These are phyloP conservation scores for Manacus vitellinus DNA, from an alignment of 2,113 vertebrate genomes.

Conservation along the genomic window DNA sequence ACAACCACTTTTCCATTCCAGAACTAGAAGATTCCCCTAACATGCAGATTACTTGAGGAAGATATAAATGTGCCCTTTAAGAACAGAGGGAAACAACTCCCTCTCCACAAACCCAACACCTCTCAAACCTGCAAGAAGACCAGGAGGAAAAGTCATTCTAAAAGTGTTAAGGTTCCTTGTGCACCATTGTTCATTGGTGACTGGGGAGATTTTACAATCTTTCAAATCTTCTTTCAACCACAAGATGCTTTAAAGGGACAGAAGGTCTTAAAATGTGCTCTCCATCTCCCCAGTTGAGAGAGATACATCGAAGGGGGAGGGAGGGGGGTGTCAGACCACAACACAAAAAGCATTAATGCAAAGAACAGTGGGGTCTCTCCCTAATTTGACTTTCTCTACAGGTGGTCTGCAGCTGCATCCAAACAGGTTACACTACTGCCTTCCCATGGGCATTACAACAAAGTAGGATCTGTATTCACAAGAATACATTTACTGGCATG, in stretches of 20 bases:
- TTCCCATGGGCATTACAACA: conserved; percentile 81
- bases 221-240: conserved; percentile 78
- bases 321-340: conserved; percentile 78
- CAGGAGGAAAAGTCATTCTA: conserved; percentile 54
- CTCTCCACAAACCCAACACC: not conserved
- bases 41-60: conserved; percentile 4
- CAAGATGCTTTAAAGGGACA: conserved; percentile 79
- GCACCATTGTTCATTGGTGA: conserved; percentile 53
- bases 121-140: conserved; percentile 56
- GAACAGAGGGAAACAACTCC: not conserved
- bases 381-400: conserved; percentile 97
- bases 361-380: conserved; percentile 89
- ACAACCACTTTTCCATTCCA: not conserved
- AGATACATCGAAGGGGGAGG: conserved; percentile 74
- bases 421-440: conserved; percentile 85
- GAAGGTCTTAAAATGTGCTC: conserved; percentile 77
- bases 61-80: conserved; percentile 32
- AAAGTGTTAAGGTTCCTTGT: conserved; percentile 55
- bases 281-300: conserved; percentile 72
- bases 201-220: conserved; percentile 73
- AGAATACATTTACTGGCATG: conserved; percentile 83
- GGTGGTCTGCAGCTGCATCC: conserved; percentile 92
- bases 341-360: conserved; percentile 86
- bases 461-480: conserved; percentile 79
- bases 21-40: not conserved